These are phyloP conservation scores for Lasioglossum albipes DNA, from an alignment of 1,140 invertebrate genomes.

Conservation along the genomic window DNA sequence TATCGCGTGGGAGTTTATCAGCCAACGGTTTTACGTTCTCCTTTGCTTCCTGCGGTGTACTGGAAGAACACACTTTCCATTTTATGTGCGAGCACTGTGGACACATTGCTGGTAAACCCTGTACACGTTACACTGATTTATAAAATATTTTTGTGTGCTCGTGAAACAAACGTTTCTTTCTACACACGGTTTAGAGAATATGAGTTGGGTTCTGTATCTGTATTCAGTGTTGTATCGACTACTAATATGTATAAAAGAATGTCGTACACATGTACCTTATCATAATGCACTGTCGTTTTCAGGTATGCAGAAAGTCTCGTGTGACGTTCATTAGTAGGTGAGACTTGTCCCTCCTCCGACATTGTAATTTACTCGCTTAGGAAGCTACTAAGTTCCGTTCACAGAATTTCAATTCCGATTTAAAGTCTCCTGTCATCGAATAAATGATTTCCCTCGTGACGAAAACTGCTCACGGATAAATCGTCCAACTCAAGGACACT, in stretches of 20 bases:
- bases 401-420: constrained; percentile 36
- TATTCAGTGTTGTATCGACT: no score
- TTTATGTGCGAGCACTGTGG: not conserved
- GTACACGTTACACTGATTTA: no score
- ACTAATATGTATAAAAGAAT: constrained; percentile 31
- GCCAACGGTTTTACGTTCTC: not conserved
- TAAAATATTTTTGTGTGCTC: no score
- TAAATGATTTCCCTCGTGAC: not conserved
- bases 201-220: no score
- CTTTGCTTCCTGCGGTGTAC: not conserved
- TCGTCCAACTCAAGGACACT: not conserved
- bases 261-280: constrained; percentile 37
- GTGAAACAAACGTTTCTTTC: no score
- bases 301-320: constrained; percentile 10
- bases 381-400: constrained; percentile 14
- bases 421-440: not conserved
- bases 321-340: constrained; percentile 29
- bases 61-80: not conserved
- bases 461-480: not conserved
- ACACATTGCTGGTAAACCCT: no score
- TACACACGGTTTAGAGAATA: no score
- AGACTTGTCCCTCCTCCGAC: not conserved
- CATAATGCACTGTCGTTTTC: constrained; percentile 26
- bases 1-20: constrained; percentile 31
- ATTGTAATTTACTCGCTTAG: constrained; percentile 44